Base-by-base conservation (phyloP, 2,888 invertebrate species). In the Carabus problematicus region DNA sequence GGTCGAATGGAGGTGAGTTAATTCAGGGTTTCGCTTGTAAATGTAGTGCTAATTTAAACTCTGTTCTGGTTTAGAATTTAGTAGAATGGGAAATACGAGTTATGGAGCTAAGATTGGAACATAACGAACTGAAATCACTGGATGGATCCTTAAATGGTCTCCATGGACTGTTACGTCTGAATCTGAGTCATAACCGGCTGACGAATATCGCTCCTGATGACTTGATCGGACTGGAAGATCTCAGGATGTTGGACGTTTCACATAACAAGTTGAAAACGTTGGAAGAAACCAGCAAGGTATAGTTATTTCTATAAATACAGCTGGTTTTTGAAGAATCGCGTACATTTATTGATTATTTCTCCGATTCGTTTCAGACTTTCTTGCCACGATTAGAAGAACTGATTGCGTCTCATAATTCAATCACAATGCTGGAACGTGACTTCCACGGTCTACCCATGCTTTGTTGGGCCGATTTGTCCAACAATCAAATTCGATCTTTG, bases 221-320 rank as follows among this genome's bases (percentile, higher is more conserved):
- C 78, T 85, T 94, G 58, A 89, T 91, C 67, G 93, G 93, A 19
- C 82, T 94, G 74, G 91, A 91, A 75, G 88, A 89, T 72, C 82
- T 94, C 47, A 87, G 87, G 76, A 83, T 90, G 64, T 84, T 94
- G 47, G 94, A 94, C 77, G 84, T 94, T 54, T 93, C 94, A 0
- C 85, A 90, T 77, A 94, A 94, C 79, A 87, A 88, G 72, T 83
- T 94, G 43, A 87, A 88, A 52, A 91, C 92, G 1, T 83, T 94
- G 68, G 91, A 92, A 79, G 92, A 92, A 83, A 91, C 92, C 67
- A 91, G 93, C 75, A 92, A 91, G 88, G 94, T 94, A 83, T 78
- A 76, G 41, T 58, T 49, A 16, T 49, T 63, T 29, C 29, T 3
- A 40, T 64, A 40, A 55, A 19, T 18, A 18, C 42, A 47, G 16